Evolutionary conservation across 2,888 invertebrate species (phyloP).

Genomic region (Oegoconia quadripuncta): DNA sequence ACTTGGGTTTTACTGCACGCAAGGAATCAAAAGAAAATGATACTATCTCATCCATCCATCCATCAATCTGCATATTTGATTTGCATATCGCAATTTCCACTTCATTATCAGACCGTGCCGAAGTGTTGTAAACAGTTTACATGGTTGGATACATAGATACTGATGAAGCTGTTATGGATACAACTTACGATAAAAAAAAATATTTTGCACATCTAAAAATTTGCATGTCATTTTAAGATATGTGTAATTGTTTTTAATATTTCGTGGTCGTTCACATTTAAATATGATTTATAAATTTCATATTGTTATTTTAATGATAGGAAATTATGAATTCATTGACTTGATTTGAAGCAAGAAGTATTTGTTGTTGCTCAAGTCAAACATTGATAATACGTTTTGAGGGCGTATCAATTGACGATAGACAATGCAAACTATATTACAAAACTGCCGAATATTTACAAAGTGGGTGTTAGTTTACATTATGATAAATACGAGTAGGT

Average conservation of each 20-base stretch:
- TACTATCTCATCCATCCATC: no score
- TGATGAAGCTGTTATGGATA: constrained; percentile 27
- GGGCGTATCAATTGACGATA: constrained; percentile 24
- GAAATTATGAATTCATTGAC: constrained; percentile 6
- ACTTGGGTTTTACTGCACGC: no score
- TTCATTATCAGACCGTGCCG: constrained; percentile 28
- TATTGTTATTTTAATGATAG: no score
- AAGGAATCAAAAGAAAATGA: no score
- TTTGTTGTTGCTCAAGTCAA: background rate
- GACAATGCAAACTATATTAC: constrained; percentile 21
- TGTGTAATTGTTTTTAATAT: no score
- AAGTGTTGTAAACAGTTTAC: constrained; percentile 28
- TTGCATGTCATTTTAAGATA: constrained; percentile 5
- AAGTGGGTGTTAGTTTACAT: constrained; percentile 32
- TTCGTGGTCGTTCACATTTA: no score
- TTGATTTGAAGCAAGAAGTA: background rate
- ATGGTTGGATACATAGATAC: constrained; percentile 25
- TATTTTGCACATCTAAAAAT: constrained; percentile 28
- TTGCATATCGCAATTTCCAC: constrained; percentile 44
- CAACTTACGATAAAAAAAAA: constrained; percentile 33
- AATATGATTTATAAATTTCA: no score
- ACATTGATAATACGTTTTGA: constrained; percentile 19
- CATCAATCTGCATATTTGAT: no score
- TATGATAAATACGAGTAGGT: constrained; percentile 21
- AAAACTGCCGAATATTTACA: constrained; percentile 21